phyloP scores from a whole-genome alignment of 2,113 vertebrate genomes.

The Mola mola region DNA sequence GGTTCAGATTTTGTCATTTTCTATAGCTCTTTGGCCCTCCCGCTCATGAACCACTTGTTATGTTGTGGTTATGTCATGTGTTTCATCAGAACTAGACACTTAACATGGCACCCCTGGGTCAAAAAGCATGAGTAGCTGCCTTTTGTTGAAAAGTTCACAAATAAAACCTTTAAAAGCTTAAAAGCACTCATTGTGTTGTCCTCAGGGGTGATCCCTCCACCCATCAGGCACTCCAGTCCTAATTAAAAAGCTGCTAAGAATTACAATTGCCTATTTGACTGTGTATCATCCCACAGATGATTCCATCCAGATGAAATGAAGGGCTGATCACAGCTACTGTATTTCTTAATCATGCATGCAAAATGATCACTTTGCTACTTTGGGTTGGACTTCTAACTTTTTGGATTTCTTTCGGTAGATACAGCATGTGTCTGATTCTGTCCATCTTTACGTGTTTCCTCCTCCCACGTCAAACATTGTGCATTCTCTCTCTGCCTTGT shows the following conservation, averaged over 20 bases:
- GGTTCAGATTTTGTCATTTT: conserved; percentile 58
- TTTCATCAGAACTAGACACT: conserved; percentile 37
- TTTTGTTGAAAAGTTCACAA: background rate
- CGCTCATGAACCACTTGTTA: conserved; percentile 43
- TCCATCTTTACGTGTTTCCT: conserved; percentile 31
- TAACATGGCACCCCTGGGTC: conserved; percentile 35
- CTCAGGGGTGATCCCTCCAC: background rate
- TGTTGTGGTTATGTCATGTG: conserved; percentile 48
- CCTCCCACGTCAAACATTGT: conserved; percentile 14
- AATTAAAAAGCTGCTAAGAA: conserved; percentile 44
- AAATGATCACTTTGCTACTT: conserved; percentile 25
- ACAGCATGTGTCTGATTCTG: conserved; percentile 48
- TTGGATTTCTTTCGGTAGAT: conserved; percentile 57
- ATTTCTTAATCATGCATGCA: conserved; percentile 3
- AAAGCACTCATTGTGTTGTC: background rate
- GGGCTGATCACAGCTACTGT: conserved; percentile 56
- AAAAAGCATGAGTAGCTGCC: conserved; percentile 41
- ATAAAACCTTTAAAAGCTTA: background rate
- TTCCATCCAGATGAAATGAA: conserved; percentile 77
- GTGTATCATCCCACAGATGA: conserved; percentile 38
- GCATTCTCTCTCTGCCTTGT: conserved; percentile 75
- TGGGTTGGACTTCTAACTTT: conserved; percentile 39
- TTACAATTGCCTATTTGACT: conserved; percentile 57
- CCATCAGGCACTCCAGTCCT: conserved; percentile 34
- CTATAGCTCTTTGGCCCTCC: conserved; percentile 68